phyloP scores from a whole-genome alignment of 2,888 invertebrate species.

The Lepidonotus clava region DNA sequence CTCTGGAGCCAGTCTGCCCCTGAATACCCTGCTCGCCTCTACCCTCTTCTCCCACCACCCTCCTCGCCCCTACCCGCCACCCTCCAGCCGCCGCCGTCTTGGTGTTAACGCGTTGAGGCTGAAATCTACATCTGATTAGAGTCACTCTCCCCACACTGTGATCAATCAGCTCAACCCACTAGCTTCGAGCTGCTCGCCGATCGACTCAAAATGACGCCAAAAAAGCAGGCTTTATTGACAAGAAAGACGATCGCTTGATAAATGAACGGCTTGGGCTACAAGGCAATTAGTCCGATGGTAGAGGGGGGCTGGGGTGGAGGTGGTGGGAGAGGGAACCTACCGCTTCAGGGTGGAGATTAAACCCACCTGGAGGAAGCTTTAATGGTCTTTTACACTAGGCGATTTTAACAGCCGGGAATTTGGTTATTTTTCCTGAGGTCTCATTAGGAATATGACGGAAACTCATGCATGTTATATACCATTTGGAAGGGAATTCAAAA shows the following conservation, averaged over 20 bases:
- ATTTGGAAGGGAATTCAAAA: too few species aligned
- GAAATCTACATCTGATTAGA: not conserved
- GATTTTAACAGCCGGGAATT: too few species aligned
- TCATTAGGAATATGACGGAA: too few species aligned
- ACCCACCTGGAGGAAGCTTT: too few species aligned
- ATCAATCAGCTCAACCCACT: not conserved
- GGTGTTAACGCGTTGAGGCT: not conserved
- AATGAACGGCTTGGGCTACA: slow-evolving; percentile 1
- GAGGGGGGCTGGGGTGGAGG: not conserved
- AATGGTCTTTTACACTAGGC: too few species aligned
- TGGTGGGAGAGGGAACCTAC: not conserved
- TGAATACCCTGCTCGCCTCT: not conserved
- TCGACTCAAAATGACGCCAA: slow-evolving; percentile 1
- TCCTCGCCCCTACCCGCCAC: not conserved
- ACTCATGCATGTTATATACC: too few species aligned
- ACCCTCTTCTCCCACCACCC: not conserved
- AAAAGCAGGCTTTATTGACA: slow-evolving; percentile 28
- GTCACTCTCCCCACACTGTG: not conserved
- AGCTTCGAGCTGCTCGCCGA: not conserved
- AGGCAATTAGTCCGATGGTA: slow-evolving; percentile 10
- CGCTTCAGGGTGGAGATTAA: too few species aligned
- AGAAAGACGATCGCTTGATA: slow-evolving; percentile 39
- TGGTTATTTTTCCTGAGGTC: too few species aligned
- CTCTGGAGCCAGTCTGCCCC: not conserved
- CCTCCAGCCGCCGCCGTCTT: not conserved